These are phyloP conservation scores for Neotragus pygmaeus DNA, from an alignment of 2,113 vertebrate species.

Conservation along the genomic window DNA sequence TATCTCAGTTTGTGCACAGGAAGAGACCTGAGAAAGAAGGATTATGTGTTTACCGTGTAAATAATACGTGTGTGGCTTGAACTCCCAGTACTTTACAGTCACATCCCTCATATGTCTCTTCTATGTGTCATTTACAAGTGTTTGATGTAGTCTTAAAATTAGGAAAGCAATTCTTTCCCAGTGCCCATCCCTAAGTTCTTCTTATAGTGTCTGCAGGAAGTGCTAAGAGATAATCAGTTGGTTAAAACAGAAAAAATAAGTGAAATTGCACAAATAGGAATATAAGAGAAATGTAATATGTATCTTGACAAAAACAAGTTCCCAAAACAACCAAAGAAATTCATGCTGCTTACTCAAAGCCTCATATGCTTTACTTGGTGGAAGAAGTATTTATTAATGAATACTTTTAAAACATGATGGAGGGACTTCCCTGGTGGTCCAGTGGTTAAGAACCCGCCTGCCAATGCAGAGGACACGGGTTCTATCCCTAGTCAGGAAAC, in stretches of 20 bases:
- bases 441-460: not conserved
- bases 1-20: not conserved
- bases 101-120: not conserved
- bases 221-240: not conserved
- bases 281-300: not conserved
- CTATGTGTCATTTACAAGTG: not conserved
- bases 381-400: not conserved
- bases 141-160: not conserved
- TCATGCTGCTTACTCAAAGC: not conserved
- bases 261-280: not conserved
- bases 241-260: not conserved
- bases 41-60: not conserved
- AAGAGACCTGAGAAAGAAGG: not conserved
- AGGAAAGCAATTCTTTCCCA: not conserved
- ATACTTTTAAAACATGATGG: not conserved
- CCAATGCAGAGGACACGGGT: not conserved
- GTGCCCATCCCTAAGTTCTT: not conserved
- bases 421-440: not conserved
- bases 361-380: not conserved
- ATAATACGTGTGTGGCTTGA: not conserved
- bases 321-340: conserved; percentile 2
- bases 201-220: not conserved
- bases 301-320: conserved; percentile 20
- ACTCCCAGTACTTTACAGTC: not conserved
- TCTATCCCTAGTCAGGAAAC: not conserved